Conservation (phyloP, 2,888 invertebrate species). For the Helicoverpa assulta region DNA sequence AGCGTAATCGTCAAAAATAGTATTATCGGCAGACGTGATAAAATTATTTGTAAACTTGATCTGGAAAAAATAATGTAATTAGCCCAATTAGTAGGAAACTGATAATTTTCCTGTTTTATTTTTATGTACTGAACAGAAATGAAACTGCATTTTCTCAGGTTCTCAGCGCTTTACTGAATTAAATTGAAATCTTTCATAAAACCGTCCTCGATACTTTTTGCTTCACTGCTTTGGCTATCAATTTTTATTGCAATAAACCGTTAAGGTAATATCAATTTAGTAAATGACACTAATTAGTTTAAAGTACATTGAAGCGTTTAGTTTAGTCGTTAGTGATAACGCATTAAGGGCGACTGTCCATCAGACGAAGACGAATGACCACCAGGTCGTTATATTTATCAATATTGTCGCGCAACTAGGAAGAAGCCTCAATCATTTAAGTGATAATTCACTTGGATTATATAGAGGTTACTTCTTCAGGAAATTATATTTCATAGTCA, state of each 20-base stretch:
- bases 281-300: slow-evolving; percentile 34
- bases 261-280: slow-evolving; percentile 19
- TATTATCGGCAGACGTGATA: slow-evolving; percentile 36
- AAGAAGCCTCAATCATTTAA: slow-evolving; percentile 48
- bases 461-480: slow-evolving; percentile 18
- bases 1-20: slow-evolving; percentile 17
- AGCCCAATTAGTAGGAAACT: slow-evolving; percentile 7
- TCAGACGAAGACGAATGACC: slow-evolving; percentile 56
- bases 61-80: slow-evolving; percentile 19
- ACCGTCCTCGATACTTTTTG: background rate
- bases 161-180: background rate
- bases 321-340: slow-evolving; percentile 45
- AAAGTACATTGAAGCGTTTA: slow-evolving; percentile 45
- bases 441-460: slow-evolving; percentile 45
- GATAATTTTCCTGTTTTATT: background rate
- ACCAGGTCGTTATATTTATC: slow-evolving; percentile 50
- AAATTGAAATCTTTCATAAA: no score
- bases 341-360: slow-evolving; percentile 59
- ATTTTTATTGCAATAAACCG: slow-evolving; percentile 9
- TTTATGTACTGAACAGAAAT: background rate
- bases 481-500: slow-evolving; percentile 7
- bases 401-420: slow-evolving; percentile 50
- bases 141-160: background rate
- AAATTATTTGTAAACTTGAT: slow-evolving; percentile 16
- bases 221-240: background rate